These are phyloP conservation scores for Orestias chungarensis DNA, from an alignment of 2,797 vertebrate species.

Conservation along the genomic window DNA sequence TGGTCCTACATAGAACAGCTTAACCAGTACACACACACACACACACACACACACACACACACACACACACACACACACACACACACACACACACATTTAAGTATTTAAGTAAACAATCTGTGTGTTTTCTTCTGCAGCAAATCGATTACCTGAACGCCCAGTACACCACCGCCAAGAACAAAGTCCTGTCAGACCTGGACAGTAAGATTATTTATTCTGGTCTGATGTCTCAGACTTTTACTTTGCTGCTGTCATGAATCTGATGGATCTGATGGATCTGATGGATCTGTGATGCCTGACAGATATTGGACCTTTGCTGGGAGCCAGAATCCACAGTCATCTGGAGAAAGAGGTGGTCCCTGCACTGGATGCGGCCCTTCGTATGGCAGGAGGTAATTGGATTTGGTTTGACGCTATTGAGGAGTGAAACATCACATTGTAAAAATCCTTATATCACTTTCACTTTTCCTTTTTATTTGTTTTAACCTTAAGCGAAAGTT, in stretches of 20 bases:
- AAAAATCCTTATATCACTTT: conserved; percentile 12
- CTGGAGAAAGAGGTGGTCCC: conserved; percentile 87
- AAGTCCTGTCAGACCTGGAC: conserved; percentile 89
- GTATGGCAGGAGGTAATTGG: conserved; percentile 87
- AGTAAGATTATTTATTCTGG: conserved; percentile 78
- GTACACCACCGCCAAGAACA: conserved; percentile 90
- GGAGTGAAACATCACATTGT: neutral
- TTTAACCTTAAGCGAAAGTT: conserved; percentile 85
- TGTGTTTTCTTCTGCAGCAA: conserved; percentile 83
- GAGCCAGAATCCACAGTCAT: conserved; percentile 83
- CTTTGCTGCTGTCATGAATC: conserved; percentile 2
- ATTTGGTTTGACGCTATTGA: neutral
- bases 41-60: neutral
- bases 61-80: neutral
- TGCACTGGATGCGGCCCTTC: conserved; percentile 84
- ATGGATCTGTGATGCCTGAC: conserved; percentile 24
- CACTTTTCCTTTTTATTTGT: conserved; percentile 57
- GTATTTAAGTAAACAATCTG: neutral
- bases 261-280: conserved; percentile 2
- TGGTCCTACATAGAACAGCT: too few relatives aligned
- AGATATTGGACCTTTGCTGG: conserved; percentile 90
- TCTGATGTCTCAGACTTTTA: neutral
- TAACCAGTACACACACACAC: too few relatives aligned
- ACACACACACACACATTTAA: neutral
- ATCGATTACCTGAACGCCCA: conserved; percentile 88